Base-by-base conservation (phyloP, 2,113 vertebrate genomes). In the Pseudorhombus dupliciocellatus region DNA sequence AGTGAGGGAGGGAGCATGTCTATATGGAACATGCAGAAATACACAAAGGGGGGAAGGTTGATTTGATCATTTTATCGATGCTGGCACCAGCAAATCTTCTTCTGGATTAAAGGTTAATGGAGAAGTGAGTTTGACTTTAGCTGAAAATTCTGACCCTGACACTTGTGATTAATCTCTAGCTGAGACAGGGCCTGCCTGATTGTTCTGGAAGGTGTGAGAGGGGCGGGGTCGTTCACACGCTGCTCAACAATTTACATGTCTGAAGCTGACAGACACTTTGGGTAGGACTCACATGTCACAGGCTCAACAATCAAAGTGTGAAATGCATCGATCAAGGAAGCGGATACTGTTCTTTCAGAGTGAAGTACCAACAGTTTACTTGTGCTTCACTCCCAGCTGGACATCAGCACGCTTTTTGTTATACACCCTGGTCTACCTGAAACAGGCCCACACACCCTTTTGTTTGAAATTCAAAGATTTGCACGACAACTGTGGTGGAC, bases 401-500 rank as follows among this genome's bases (percentile, higher is more conserved):
- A 62, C 1, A 15, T 25, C 51, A 1, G 24, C 21, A n/a, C 9
- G 46, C 20, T 37, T 66, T 66, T 53, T n/a, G 26, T 14, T 52
- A 5, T 31, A 3, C 30, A 12, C 18, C 6, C 1, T 20, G 37
- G 64, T 16, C 7, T 10, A 4, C 34, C 10, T 14, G 22, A 26
- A 59, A 37, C 22, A 51, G 48, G 24, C 15, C 48, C 53, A 18
- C 50, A 44, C 50, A 52, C 28, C 46, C 53, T 28, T 7, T 21
- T 2, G 7, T 51, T 34, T 68, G 8, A 30, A 26, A 66, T 66
- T 52, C 4, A 67, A 5, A 28, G 3, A 68, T 67, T 69, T 56
- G 25, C 37, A 46, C 42, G 18, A 46, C 18, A 18, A 15, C 42
- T 20, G 72, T 26, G 64, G 10, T n/a, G 25, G 37, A 75, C 78